Percentiles rank a stretch among this genome's conserved stretches.
Evolutionary conservation across 2,797 vertebrate species (phyloP).

Genomic region (Loriculus beryllinus): DNA sequence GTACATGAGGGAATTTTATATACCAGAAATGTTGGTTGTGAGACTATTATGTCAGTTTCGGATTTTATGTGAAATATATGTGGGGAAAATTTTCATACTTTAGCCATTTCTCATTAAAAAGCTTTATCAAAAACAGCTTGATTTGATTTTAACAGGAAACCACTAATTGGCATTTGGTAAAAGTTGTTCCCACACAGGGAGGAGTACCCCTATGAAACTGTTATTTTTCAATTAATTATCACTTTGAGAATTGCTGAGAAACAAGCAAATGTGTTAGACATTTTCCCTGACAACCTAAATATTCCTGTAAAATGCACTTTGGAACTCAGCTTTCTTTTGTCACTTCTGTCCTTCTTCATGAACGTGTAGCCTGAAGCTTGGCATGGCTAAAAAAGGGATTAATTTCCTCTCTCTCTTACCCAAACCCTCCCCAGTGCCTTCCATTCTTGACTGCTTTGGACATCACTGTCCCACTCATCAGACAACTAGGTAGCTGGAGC

Average conservation of each 20-base stretch:
- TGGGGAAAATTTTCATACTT: conserved; percentile 13
- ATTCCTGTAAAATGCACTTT: conserved; percentile 44
- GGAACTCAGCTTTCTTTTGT: conserved; percentile 44
- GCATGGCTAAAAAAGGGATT: not conserved
- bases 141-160: conserved; percentile 64
- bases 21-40: conserved; percentile 7
- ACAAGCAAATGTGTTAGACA: conserved; percentile 60
- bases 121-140: conserved; percentile 61
- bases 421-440: not conserved
- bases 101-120: conserved; percentile 64
- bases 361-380: not conserved
- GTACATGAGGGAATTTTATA: not conserved
- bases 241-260: conserved; percentile 66
- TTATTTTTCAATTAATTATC: conserved; percentile 72
- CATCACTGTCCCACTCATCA: not conserved
- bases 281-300: conserved; percentile 59
- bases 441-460: not conserved
- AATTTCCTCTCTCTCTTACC: not conserved
- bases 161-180: conserved; percentile 63
- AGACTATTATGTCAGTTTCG: conserved; percentile 7
- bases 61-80: conserved; percentile 37
- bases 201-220: conserved; percentile 62
- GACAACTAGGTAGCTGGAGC: not conserved
- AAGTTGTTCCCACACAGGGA: conserved; percentile 61
- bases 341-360: not conserved